Evolutionary conservation across 2,888 invertebrate species (phyloP).

Genomic region (Thysanoteuthis rhombus): DNA sequence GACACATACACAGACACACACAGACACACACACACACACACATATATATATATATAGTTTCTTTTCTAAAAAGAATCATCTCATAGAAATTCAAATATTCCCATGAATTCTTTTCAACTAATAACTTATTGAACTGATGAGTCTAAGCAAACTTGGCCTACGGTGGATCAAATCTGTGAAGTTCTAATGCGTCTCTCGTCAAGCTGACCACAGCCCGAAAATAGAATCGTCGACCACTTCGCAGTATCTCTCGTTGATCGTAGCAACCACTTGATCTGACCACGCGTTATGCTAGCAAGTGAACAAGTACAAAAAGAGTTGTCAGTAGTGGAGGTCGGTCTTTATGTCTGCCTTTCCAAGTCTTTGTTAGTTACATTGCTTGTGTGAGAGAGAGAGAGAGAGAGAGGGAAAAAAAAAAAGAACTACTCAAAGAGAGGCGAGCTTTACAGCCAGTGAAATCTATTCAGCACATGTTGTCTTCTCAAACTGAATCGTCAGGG

Average conservation of each 20-base stretch:
- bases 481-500: not conserved
- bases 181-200: not conserved
- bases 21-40: too few relatives aligned
- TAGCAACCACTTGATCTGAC: not conserved
- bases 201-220: not conserved
- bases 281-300: constrained; percentile 12
- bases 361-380: not conserved
- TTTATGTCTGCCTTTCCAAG: constrained; percentile 12
- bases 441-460: not conserved
- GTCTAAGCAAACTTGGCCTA: not conserved
- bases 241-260: not conserved
- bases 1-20: too few relatives aligned
- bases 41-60: too few relatives aligned
- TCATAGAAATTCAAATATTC: too few relatives aligned
- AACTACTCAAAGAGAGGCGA: not conserved
- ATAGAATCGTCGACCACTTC: not conserved
- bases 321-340: not conserved
- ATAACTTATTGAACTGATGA: not conserved
- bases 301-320: not conserved
- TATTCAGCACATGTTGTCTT: not conserved
- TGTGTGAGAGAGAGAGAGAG: too few relatives aligned
- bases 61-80: too few relatives aligned
- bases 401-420: too few relatives aligned
- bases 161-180: not conserved
- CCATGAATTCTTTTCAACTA: not conserved